Conservation (phyloP, 2,888 invertebrate species). For the Lasioglossum zephyrum region DNA sequence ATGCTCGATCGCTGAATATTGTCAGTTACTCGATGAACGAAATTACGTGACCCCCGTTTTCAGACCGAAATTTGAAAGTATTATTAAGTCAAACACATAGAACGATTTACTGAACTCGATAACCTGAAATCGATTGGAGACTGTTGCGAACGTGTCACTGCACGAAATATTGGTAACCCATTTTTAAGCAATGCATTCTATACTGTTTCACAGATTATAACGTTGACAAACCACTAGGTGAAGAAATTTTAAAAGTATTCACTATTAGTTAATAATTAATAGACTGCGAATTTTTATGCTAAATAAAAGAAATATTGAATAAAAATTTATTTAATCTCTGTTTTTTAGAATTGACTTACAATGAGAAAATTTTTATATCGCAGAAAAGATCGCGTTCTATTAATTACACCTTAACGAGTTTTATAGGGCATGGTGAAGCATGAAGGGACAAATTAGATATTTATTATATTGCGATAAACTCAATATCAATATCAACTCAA, state of each 20-base stretch:
- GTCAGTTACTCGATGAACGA: background rate
- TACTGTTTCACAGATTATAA: background rate
- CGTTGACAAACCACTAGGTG: background rate
- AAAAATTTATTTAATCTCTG: no score
- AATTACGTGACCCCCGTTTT: background rate
- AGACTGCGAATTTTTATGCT: no score
- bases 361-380: no score
- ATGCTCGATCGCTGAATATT: background rate
- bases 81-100: background rate
- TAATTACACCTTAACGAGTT: no score
- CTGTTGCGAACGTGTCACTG: background rate
- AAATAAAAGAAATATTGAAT: no score
- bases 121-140: background rate
- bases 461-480: no score
- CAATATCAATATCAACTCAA: no score
- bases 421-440: no score
- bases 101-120: background rate
- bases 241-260: background rate
- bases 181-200: background rate
- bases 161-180: background rate
- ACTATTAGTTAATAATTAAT: no score
- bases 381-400: no score
- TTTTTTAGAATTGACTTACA: no score
- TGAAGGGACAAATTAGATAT: no score
- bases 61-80: background rate